A percentile compares a stretch with the other conserved stretches of the same genome.
Evolutionary conservation across 2,113 vertebrate genomes (phyloP).

Genomic region (Caracal caracal): DNA sequence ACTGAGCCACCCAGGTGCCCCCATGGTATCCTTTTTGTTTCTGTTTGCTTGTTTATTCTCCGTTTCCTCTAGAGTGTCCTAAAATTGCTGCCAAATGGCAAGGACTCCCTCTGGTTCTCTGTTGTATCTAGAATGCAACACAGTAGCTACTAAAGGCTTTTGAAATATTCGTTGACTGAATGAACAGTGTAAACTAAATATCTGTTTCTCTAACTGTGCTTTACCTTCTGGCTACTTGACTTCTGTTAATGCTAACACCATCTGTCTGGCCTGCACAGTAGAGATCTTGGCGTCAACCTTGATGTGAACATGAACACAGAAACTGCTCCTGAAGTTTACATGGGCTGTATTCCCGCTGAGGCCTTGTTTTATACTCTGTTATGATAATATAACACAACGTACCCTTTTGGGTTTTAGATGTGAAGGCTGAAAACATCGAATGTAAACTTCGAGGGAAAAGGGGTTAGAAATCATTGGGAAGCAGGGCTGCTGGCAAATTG

Average conservation of each 20-base stretch:
- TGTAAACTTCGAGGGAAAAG: not conserved
- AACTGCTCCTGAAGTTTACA: not conserved
- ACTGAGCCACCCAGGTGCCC: too few relatives aligned
- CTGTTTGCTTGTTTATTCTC: not conserved
- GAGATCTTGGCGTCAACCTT: not conserved
- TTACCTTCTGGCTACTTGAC: not conserved
- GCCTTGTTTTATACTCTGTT: not conserved
- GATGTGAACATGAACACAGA: not conserved
- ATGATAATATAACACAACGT: not conserved
- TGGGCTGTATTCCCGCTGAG: not conserved
- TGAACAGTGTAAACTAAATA: not conserved
- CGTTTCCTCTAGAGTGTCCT: not conserved
- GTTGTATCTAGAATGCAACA: not conserved
- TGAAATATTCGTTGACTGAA: conserved; percentile 31
- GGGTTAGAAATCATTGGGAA: not conserved
- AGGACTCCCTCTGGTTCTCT: not conserved
- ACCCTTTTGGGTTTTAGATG: not conserved
- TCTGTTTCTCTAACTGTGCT: not conserved
- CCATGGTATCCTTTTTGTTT: not conserved
- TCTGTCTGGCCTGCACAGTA: not conserved
- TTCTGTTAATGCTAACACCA: not conserved
- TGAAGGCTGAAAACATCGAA: not conserved
- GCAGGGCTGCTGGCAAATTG: not conserved
- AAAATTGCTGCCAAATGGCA: not conserved
- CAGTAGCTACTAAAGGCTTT: not conserved